Conservation (phyloP, 2,113 vertebrate species). For the Noturus placidus region DNA sequence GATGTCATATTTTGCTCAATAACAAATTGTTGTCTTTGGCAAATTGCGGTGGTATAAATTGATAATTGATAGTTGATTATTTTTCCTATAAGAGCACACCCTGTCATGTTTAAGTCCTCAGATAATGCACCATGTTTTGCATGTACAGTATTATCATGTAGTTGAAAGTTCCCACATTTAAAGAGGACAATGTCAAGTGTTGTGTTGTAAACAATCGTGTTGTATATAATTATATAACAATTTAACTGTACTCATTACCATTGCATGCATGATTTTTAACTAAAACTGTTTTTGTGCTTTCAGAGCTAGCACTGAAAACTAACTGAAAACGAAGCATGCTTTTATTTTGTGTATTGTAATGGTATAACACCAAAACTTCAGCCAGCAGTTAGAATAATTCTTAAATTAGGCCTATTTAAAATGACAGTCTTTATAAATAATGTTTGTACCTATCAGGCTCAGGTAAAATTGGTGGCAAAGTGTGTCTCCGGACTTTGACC, state of each 20-base stretch:
- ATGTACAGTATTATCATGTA: background rate
- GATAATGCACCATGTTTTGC: background rate
- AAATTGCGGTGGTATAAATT: background rate
- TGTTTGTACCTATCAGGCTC: slow-evolving; percentile 74
- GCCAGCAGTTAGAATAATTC: background rate
- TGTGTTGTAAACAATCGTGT: background rate
- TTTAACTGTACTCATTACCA: background rate
- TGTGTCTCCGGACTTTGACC: slow-evolving; percentile 63
- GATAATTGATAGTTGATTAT: background rate
- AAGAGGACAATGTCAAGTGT: background rate
- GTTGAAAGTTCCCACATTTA: background rate
- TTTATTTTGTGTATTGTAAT: background rate
- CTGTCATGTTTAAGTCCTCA: background rate
- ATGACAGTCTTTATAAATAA: background rate
- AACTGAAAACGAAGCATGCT: background rate
- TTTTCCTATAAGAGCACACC: background rate
- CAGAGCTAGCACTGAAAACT: background rate
- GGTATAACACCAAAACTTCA: background rate
- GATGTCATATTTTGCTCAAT: background rate
- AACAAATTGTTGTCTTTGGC: background rate
- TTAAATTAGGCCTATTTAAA: background rate
- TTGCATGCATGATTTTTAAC: background rate
- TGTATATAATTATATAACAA: background rate
- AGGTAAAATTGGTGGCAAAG: slow-evolving; percentile 76
- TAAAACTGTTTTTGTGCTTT: background rate